Conservation (phyloP, 2,113 vertebrate genomes). For the Telmatochromis sp. region DNA sequence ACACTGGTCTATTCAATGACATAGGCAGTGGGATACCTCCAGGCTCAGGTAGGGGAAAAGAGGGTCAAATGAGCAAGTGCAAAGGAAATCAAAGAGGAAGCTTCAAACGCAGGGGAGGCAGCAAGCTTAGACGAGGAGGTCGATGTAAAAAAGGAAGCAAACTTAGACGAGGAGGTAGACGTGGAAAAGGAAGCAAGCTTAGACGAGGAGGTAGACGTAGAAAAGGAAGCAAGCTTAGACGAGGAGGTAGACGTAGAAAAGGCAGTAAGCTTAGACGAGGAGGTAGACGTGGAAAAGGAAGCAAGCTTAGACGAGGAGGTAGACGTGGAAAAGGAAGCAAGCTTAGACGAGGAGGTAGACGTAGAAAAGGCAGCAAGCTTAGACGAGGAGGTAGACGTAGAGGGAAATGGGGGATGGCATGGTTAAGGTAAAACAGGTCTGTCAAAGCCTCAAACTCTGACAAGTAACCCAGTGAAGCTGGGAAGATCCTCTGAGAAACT, state of each 20-base stretch:
- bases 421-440: neutral
- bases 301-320: accelerated
- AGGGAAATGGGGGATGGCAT: neutral
- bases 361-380: accelerated
- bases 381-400: accelerated
- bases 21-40: neutral
- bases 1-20: neutral
- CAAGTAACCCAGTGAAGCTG: neutral
- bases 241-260: accelerated
- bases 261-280: accelerated
- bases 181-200: accelerated
- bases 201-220: accelerated
- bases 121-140: neutral
- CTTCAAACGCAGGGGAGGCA: neutral
- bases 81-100: neutral
- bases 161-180: accelerated
- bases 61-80: neutral
- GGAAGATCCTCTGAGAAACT: neutral
- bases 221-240: neutral
- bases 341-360: accelerated
- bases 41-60: neutral
- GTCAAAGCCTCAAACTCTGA: neutral
- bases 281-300: accelerated
- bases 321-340: accelerated
- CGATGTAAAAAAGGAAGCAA: accelerated